Evolutionary conservation across 2,113 vertebrate genomes (phyloP).

Genomic region (Odontophorus gujanensis): DNA sequence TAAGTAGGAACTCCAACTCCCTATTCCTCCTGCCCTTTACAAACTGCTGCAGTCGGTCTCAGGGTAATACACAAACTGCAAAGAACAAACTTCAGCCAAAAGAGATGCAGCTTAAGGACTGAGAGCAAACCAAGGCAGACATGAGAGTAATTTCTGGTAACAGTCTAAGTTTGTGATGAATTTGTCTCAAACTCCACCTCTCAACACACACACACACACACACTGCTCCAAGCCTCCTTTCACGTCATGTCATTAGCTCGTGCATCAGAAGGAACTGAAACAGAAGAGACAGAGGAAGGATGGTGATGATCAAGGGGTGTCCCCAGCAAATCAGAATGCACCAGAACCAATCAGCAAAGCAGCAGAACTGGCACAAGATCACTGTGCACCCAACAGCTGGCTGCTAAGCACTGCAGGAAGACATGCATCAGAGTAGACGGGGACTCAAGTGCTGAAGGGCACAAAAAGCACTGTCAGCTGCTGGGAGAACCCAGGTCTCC

Average conservation of each 20-base stretch:
- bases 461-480: neutral
- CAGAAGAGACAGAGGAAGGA: neutral
- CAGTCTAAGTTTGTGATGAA: neutral
- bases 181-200: neutral
- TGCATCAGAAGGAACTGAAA: neutral
- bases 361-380: neutral
- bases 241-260: neutral
- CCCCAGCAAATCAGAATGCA: conserved; percentile 60
- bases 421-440: neutral
- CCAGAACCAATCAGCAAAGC: conserved; percentile 26
- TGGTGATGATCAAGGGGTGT: conserved; percentile 70
- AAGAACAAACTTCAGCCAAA: neutral
- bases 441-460: neutral
- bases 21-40: neutral
- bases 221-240: neutral
- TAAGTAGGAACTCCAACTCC: neutral
- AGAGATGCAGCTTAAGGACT: neutral
- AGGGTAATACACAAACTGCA: neutral
- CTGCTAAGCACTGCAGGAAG: rapidly evolving
- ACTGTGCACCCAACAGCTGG: neutral
- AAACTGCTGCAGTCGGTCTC: neutral
- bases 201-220: neutral
- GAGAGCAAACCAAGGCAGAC: neutral
- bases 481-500: neutral
- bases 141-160: no score